phyloP scores from a whole-genome alignment of 2,113 vertebrate species.

The Silurus meridionalis region DNA sequence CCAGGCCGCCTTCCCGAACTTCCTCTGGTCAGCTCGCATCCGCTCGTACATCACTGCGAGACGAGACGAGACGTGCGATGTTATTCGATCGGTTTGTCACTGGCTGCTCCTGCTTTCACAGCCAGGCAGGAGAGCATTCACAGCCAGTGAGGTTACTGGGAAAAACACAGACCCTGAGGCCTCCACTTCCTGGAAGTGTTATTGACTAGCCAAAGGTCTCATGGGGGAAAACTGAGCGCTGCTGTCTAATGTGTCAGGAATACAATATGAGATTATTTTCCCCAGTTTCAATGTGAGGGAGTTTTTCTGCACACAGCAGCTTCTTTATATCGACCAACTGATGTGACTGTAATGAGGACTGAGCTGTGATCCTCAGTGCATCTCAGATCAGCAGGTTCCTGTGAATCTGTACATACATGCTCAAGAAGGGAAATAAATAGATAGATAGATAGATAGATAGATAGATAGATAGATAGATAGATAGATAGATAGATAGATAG shows the following conservation, averaged over 20 bases:
- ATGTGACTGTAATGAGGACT: background rate
- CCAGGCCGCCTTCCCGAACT: conserved; percentile 94
- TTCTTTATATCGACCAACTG: background rate
- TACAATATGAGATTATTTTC: background rate
- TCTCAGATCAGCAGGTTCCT: background rate
- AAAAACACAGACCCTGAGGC: background rate
- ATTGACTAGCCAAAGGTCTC: background rate
- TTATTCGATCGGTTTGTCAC: background rate
- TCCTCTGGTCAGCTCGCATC: conserved; percentile 93
- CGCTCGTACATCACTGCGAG: conserved; percentile 85
- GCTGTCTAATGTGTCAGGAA: conserved; percentile 6
- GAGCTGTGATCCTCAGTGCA: background rate
- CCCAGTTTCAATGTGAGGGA: background rate
- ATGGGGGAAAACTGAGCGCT: background rate
- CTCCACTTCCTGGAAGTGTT: conserved; percentile 1
- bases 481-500: background rate
- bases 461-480: background rate
- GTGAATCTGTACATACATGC: background rate
- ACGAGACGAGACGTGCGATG: background rate
- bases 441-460: too few relatives aligned
- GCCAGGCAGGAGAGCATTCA: too few relatives aligned
- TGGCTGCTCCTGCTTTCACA: too few relatives aligned
- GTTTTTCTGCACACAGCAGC: background rate
- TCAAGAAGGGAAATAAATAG: background rate
- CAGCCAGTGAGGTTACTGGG: background rate